Base-by-base conservation (phyloP, 2,113 vertebrate species). In the Piprites chloris region DNA sequence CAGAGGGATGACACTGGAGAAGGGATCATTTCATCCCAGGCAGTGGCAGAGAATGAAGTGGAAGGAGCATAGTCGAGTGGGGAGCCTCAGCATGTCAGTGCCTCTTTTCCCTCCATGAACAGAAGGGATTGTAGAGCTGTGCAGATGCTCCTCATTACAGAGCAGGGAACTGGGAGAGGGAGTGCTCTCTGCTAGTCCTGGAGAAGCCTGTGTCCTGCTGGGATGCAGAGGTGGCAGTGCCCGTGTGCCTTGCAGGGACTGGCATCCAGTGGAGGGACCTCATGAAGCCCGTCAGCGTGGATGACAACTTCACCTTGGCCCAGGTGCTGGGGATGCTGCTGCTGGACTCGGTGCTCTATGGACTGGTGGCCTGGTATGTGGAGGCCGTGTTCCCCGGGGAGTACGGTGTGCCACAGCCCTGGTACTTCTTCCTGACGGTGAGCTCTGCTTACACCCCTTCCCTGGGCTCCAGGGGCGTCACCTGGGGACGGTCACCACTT, bases 361-460 rank as follows among this genome's bases (percentile, higher is more conserved):
- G 98, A 2, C 28, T 99, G 95, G 98, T 99, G 93, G 98, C 99
- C 96, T 99, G 99, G 99, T 99, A 99, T 1, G 95, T 99, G 97
- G 99, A 99, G 95, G 98, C 99, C 0, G 98, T 99, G 28, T 99
- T 99, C 86, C 99, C 99, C 0, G 99, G 99, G 53, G 99, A 99
- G 97, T 99, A 99, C 3, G 99, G 99, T 3, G 97, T 99, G 72
- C 99, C 99, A 5, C 98, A 98, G 59, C 99, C 99, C 1, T 99
- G 98, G 96, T 99, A 99, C 97, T 99, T 99, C 98, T 99, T 99
- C 96, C 14, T 99, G 56, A 97, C 97, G 99, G 99, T 99, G 98
- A 96, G 99, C 96, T 14, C 35, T 53, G 59, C 42, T 78, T 71
- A 2, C 20, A 15, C 26, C n/a, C 56, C 68, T 91, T 55, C 74